These are phyloP conservation scores for Nannoperca obscura DNA, from an alignment of 2,797 vertebrate species.

Conservation along the genomic window DNA sequence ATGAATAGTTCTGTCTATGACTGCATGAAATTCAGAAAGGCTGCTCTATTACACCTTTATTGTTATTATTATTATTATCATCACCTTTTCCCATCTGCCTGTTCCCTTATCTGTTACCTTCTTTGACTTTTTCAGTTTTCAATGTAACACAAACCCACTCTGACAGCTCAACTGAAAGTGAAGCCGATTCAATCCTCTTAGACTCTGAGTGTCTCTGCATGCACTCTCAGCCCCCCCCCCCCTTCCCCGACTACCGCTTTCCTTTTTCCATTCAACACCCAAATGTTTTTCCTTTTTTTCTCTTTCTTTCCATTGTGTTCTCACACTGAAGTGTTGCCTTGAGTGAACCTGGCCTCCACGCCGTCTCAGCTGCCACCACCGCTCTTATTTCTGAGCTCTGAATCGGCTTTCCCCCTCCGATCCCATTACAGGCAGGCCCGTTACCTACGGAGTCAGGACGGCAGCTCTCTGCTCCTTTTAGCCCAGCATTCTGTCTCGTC, in stretches of 20 bases:
- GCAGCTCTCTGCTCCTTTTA: constrained; percentile 35
- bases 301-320: neutral
- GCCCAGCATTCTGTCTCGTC: neutral
- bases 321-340: constrained; percentile 1
- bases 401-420: constrained; percentile 68
- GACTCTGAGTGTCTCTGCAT: neutral
- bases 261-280: neutral
- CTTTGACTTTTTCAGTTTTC: neutral
- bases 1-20: neutral
- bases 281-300: neutral
- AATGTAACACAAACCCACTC: neutral
- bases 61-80: neutral
- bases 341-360: constrained; percentile 29
- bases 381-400: constrained; percentile 63
- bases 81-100: neutral
- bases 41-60: too few relatives aligned
- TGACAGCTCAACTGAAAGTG: constrained; percentile 17
- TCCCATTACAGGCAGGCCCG: constrained; percentile 55
- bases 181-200: constrained; percentile 25
- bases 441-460: constrained; percentile 39
- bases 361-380: constrained; percentile 47
- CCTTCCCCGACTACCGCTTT: neutral
- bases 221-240: neutral
- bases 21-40: too few relatives aligned
- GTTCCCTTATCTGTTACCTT: neutral